phyloP scores from a whole-genome alignment of 1,140 invertebrate species.

The Lamellibrachia luymesi region DNA sequence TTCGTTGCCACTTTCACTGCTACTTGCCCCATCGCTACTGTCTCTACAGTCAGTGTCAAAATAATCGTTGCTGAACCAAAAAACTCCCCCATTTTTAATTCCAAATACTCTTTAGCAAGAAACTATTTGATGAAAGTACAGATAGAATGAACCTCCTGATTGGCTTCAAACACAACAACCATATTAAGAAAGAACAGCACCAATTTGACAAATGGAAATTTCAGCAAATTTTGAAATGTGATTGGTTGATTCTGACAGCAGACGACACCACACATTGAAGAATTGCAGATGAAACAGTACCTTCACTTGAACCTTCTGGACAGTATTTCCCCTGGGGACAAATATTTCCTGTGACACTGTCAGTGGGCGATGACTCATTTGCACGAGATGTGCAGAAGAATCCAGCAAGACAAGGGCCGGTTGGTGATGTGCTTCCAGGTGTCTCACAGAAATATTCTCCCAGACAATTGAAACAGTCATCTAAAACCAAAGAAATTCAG shows the following conservation, averaged over 20 bases:
- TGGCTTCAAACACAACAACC: no score
- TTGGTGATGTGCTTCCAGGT: slow-evolving; percentile 13
- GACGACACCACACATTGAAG: neutral
- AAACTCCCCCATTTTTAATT: no score
- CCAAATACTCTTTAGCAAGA: no score
- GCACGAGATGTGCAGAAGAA: slow-evolving; percentile 49
- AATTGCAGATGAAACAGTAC: neutral
- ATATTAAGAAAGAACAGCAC: no score
- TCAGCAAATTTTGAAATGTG: no score
- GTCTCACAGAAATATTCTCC: slow-evolving; percentile 23
- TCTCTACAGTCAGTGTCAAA: no score
- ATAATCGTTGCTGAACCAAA: no score
- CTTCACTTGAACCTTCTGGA: slow-evolving; percentile 10
- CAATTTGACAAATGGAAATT: no score
- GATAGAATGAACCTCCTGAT: no score
- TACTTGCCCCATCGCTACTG: no score
- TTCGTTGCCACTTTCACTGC: no score
- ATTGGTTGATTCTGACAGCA: neutral
- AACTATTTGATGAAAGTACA: no score
- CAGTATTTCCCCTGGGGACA: slow-evolving; percentile 20
- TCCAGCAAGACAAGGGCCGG: slow-evolving; percentile 44
- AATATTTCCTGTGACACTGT: slow-evolving; percentile 25
- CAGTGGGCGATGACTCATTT: slow-evolving; percentile 39
- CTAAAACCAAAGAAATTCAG: slow-evolving; percentile 32
- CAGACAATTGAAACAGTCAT: slow-evolving; percentile 39